A percentile compares a stretch with the other conserved stretches of the same genome.
These are phyloP conservation scores for Chloromyia formosa DNA, from an alignment of 2,888 invertebrate species.

Conservation along the genomic window DNA sequence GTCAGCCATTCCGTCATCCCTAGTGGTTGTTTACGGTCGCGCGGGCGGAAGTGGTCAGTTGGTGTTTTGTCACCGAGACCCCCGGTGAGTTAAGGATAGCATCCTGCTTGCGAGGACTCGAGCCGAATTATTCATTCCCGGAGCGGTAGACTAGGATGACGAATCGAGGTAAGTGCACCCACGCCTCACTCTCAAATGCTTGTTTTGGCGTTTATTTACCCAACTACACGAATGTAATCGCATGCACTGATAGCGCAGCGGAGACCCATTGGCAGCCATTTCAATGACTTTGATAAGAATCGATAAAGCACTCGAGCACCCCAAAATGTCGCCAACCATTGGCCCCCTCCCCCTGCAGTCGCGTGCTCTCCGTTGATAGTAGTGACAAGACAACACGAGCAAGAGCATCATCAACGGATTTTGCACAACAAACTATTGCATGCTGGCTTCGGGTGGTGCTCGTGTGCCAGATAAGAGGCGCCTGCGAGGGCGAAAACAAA, in stretches of 20 bases:
- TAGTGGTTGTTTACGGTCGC: no score
- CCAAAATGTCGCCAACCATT: constrained; percentile 21
- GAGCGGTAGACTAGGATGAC: background rate
- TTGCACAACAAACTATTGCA: background rate
- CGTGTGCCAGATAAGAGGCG: constrained; percentile 11
- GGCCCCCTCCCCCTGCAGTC: no score
- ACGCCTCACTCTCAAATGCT: no score
- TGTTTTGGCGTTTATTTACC: background rate
- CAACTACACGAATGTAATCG: no score
- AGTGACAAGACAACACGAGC: background rate
- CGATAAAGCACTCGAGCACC: constrained; percentile 2
- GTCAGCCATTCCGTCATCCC: background rate
- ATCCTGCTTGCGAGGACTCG: no score
- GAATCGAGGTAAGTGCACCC: constrained; percentile 17
- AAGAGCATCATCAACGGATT: no score
- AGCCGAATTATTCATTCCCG: constrained; percentile 7
- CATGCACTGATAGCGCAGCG: no score
- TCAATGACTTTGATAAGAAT: background rate
- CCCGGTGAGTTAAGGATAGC: no score
- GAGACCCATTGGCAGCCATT: background rate
- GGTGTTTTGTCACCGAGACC: no score
- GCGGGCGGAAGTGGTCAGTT: no score
- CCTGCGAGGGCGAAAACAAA: constrained; percentile 26
- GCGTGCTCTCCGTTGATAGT: background rate
- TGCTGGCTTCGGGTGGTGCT: no score